phyloP scores from a whole-genome alignment of 2,113 vertebrate species.

The Stegostoma tigrinum region DNA sequence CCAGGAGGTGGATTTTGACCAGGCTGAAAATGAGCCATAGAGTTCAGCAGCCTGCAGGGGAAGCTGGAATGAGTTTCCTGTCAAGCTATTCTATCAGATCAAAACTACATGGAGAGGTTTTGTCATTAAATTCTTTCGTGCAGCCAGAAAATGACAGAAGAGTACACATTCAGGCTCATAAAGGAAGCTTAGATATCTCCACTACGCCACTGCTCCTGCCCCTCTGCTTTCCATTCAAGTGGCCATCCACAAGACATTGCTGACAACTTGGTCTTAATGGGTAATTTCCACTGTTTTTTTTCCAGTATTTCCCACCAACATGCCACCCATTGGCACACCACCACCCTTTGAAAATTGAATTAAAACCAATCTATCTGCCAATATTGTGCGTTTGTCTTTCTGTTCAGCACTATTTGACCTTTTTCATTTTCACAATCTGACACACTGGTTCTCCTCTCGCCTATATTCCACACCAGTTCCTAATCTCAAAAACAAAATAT shows the following conservation, averaged over 20 bases:
- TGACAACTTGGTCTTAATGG: neutral
- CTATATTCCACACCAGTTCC: neutral
- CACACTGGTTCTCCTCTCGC: neutral
- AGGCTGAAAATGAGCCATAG: too few species aligned
- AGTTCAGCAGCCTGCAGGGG: neutral
- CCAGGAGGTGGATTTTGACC: too few species aligned
- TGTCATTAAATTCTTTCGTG: neutral
- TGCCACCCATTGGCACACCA: neutral
- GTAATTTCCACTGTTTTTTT: neutral
- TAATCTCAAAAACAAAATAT: neutral
- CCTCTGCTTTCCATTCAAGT: neutral
- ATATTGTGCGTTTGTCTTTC: neutral
- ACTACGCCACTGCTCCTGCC: neutral
- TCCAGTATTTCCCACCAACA: neutral
- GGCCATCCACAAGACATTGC: neutral
- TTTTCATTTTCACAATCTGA: neutral
- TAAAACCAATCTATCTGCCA: neutral
- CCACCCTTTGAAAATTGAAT: neutral
- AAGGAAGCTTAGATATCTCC: neutral
- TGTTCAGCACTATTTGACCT: neutral
- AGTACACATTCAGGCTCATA: neutral
- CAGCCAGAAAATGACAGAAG: neutral
- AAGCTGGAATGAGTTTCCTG: neutral
- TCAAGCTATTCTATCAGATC: neutral
- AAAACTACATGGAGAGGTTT: neutral